Evolutionary conservation across 2,888 invertebrate species (phyloP).

Genomic region (Heliconius sara): DNA sequence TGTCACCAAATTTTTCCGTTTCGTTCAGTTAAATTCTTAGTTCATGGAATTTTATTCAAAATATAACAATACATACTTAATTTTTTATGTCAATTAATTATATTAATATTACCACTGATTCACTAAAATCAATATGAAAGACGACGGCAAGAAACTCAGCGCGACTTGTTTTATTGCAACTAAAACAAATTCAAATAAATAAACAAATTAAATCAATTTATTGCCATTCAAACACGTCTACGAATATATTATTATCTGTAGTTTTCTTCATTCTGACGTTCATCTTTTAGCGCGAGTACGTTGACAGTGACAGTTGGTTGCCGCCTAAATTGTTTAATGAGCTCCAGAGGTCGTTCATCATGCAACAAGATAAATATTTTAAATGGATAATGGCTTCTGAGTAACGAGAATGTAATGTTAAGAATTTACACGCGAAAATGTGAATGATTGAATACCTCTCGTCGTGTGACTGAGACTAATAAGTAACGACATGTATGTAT

Average conservation of each 20-base stretch:
- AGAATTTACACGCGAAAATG: constrained; percentile 20
- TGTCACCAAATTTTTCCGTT: too few species aligned
- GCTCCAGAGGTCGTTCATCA: constrained; percentile 41
- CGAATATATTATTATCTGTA: constrained; percentile 14
- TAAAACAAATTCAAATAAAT: background rate
- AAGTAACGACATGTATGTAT: background rate
- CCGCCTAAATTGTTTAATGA: constrained; percentile 47
- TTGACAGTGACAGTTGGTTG: constrained; percentile 44
- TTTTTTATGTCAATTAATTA: too few species aligned
- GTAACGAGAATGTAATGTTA: constrained; percentile 23
- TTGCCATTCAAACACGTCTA: background rate
- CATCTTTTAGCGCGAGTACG: constrained; percentile 48
- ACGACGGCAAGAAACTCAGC: too few species aligned
- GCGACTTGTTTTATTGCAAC: too few species aligned
- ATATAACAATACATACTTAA: too few species aligned
- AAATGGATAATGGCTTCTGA: constrained; percentile 35
- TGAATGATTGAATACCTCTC: constrained; percentile 11
- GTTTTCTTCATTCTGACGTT: constrained; percentile 38
- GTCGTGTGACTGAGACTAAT: constrained; percentile 8
- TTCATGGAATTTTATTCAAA: too few species aligned
- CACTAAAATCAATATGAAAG: too few species aligned
- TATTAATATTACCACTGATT: too few species aligned
- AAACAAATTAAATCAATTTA: background rate
- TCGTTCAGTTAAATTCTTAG: too few species aligned
- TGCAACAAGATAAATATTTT: constrained; percentile 37